Percentiles rank a stretch among this genome's conserved stretches.
These are phyloP conservation scores for Elysia crispata DNA, from an alignment of 2,888 invertebrate species.

Conservation along the genomic window DNA sequence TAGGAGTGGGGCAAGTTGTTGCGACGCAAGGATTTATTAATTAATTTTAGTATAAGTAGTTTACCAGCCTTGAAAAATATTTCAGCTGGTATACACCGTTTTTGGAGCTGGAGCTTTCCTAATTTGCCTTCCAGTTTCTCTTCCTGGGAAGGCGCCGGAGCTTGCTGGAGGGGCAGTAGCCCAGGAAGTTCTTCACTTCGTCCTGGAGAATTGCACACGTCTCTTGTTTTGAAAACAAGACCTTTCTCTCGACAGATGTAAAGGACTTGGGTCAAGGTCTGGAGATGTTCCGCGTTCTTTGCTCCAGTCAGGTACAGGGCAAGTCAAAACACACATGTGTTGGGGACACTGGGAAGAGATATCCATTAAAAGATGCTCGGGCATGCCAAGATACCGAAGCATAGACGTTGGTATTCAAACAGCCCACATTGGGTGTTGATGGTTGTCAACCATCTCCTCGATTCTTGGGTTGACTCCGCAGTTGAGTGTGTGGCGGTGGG, in stretches of 20 bases:
- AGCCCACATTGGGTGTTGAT: conserved; percentile 16
- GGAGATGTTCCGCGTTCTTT: conserved; percentile 15
- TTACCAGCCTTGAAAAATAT: conserved; percentile 50
- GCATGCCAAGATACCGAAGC: neutral
- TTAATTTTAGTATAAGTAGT: neutral
- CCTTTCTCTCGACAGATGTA: neutral
- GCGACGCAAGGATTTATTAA: neutral
- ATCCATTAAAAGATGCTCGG: neutral
- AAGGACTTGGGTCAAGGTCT: conserved; percentile 12
- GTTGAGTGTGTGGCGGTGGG: neutral
- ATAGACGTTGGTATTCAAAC: conserved; percentile 1
- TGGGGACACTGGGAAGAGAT: neutral
- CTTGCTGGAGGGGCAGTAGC: conserved; percentile 27
- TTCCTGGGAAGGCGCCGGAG: conserved; percentile 50
- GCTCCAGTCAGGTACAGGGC: neutral
- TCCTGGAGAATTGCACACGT: conserved; percentile 19
- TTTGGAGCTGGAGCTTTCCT: conserved; percentile 58
- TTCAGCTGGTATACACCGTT: conserved; percentile 58
- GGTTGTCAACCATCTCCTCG: conserved; percentile 5
- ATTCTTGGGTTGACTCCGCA: neutral
- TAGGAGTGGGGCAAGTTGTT: conserved; percentile 37
- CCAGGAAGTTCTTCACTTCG: conserved; percentile 21
- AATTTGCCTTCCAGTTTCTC: conserved; percentile 56
- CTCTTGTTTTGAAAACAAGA: conserved; percentile 6
- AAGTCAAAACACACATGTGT: neutral